These are phyloP conservation scores for Apis mellifera DNA, from an alignment of 1,140 invertebrate genomes.

Conservation along the genomic window Amel_HAv3.1 CM009941.2:8435501-8436000, in stretches of 20 bases:
- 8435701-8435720: neutral
- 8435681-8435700: too few relatives aligned
- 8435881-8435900: neutral
- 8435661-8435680: neutral
- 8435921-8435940: slow-evolving; percentile 19
- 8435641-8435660: too few relatives aligned
- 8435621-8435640: neutral
- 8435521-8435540: neutral
- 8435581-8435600: accelerated
- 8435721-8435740: neutral
- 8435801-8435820: slow-evolving; percentile 20
- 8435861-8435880: neutral
- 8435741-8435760: slow-evolving; percentile 32
- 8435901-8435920: slow-evolving; percentile 27
- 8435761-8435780: slow-evolving; percentile 35
- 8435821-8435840: slow-evolving; percentile 31
- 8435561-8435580: neutral
- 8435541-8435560: neutral
- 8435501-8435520: neutral
- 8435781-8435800: slow-evolving; percentile 29
- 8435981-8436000: slow-evolving; percentile 15
- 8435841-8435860: slow-evolving; percentile 1
- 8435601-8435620: neutral
- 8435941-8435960: slow-evolving; percentile 18
- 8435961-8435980: slow-evolving; percentile 27